phyloP scores from a whole-genome alignment of 2,797 vertebrate species.

The Fringilla coelebs region DNA sequence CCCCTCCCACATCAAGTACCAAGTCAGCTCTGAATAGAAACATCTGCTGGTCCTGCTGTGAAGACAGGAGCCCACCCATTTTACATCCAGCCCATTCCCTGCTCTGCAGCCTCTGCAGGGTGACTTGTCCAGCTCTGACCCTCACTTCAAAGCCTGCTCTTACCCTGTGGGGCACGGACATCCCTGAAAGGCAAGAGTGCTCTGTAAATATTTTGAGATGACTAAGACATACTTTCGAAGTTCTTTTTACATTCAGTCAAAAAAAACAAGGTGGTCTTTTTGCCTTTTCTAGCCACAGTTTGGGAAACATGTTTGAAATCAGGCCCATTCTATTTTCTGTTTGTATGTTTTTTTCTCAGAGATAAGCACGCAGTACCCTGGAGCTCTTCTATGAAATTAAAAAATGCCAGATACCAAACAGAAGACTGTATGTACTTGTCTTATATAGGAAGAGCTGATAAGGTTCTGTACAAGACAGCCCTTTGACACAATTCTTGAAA shows the following conservation, averaged over 20 bases:
- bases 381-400: background rate
- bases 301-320: background rate
- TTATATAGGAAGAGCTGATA: background rate
- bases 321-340: background rate
- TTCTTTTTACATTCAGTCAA: fast-evolving
- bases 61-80: fast-evolving
- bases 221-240: background rate
- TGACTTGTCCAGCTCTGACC: background rate
- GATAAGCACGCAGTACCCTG: background rate
- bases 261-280: background rate
- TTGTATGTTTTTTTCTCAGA: background rate
- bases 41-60: fast-evolving
- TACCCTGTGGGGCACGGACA: background rate
- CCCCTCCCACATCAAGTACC: fast-evolving
- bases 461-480: background rate
- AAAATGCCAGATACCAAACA: background rate
- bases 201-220: background rate
- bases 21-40: background rate
- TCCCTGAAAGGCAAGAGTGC: background rate
- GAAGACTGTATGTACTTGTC: background rate
- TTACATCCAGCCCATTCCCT: fast-evolving
- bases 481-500: background rate
- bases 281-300: background rate
- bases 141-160: background rate
- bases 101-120: background rate